Evolutionary conservation across 2,888 invertebrate genomes (phyloP).

Genomic region (Siphonodentalium dalli): DNA sequence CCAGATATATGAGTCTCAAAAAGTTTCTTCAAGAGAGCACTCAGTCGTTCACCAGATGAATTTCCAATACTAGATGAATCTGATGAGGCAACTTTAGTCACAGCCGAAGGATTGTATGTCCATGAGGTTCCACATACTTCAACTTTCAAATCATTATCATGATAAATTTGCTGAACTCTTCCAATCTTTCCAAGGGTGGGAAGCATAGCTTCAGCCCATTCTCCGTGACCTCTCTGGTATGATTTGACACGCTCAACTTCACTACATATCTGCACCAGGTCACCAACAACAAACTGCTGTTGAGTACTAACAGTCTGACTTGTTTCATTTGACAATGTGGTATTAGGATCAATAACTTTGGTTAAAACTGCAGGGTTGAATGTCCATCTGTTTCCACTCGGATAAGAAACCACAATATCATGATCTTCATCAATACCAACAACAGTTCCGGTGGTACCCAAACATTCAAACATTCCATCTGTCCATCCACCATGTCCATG

Average conservation of each 20-base stretch:
- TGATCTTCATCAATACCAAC: constrained; percentile 98
- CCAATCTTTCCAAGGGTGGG: constrained; percentile 97
- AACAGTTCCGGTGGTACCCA: constrained; percentile 89
- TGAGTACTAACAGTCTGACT: constrained; percentile 39
- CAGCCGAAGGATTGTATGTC: constrained; percentile 96
- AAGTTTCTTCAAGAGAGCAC: constrained; percentile 90
- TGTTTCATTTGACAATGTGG: too few species aligned
- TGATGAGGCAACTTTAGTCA: constrained; percentile 87
- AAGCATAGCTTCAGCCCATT: constrained; percentile 98
- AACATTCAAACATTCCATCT: constrained; percentile 97
- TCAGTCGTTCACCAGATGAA: constrained; percentile 86
- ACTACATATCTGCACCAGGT: constrained; percentile 92
- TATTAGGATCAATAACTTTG: too few species aligned
- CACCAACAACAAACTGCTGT: constrained; percentile 86
- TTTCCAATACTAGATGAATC: constrained; percentile 83
- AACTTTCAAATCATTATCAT: constrained; percentile 96
- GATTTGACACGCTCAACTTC: constrained; percentile 90
- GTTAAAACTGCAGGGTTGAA: constrained; percentile 97
- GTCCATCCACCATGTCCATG: constrained; percentile 97
- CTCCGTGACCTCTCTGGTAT: constrained; percentile 89
- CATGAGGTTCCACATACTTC: constrained; percentile 97
- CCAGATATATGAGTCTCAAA: constrained; percentile 94
- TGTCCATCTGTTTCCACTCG: constrained; percentile 96
- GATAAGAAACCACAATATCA: constrained; percentile 97
- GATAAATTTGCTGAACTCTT: constrained; percentile 95